Evolutionary conservation across 1,140 invertebrate species (phyloP), one percentile per base, ranked within the genome.

Genomic region (Lordiphosa collinella): DNA sequence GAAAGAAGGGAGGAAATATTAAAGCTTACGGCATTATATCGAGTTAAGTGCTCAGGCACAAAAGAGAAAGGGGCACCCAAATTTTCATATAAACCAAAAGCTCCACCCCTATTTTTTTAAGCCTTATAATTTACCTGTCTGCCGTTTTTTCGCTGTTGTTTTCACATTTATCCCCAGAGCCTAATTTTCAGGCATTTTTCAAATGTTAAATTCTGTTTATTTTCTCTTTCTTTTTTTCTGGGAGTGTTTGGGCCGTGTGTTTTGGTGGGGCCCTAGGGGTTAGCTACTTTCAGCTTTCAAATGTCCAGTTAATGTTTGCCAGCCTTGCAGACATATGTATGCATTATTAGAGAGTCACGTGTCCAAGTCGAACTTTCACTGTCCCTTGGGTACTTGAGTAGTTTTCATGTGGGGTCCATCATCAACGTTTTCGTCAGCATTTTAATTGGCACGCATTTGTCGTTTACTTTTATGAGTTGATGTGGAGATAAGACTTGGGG

Each of bases 381-480:
- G 11, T 58, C 35, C 1, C 43, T 46, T 44, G 13, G 4, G 56
- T 7, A 29, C 7, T 29, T 29, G 55, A 50, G 43, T 44, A 44
- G 41, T 60, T 50, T 47, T 53, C 60, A 37, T 12, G 34, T 41
- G 50, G 41, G 36, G 38, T 25, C 51, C 31, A 36, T 52, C 12
- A 11, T 35, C 34, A 49, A n/a, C n/a, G n/a, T 49, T 37, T 22
- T 3, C 47, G 34, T 49, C 47, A 44, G 16, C 55, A 48, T 55
- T 44, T 68, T 69, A 69, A 69, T 69, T 69, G 65, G 63, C 50
- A 46, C 43, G 49, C 56, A 60, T 31, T 68, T 44, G 55, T 53
- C 62, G 61, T 65, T 66, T 66, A 56, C 22, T 49, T 54, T 48
- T 35, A 29, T 29, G 7, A 8, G 7, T 8, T 48, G 64, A 69